Evolutionary conservation across 2,113 vertebrate genomes (phyloP), one percentile per base, ranked within the genome.

Genomic region (Brachypteracias leptosomus): DNA sequence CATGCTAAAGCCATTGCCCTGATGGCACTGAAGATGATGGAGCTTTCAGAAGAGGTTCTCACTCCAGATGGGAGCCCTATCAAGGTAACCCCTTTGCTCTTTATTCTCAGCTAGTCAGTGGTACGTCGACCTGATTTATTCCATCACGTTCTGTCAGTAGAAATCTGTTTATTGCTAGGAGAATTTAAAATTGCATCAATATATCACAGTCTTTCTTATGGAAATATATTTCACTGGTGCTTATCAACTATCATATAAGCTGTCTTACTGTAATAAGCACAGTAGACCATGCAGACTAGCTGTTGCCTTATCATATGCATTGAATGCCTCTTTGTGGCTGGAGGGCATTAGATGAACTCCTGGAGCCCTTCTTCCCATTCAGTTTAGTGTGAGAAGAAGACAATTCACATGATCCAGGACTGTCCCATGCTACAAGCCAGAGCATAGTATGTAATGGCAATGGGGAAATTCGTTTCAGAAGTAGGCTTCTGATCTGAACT

Each of bases 1-100:
- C 99, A 99, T 3, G 99, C 99, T 13, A 99, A 99, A 90, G 99
- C 99, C 61, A 99, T 99, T 52, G 99, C 99, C 29, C 98, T 99
- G 88, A 99, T 99, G 99, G 99, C 99, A 44, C 97, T 99, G 96
- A 99, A 99, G 98, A 99, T 99, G 99, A 99, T 99, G 98, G 99
- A 99, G 74, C 99, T 99, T 66, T 99, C 99, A 13, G 99, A 99
- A 97, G 99, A 99, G 94, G 99, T 99, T 72, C 97, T 99, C 54
- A 99, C 99, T 25, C 99, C 99, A 4, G 99, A 99, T 42, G 99
- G 98, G 77, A 99, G 98, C 91, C 98, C 99, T 47, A 99, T 99
- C 96, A 99, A 99, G 98, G 99, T 99, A 98, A 98, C 3, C 3
- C 6, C 6, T 91, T 35, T 81, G 21, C 13, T 91, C 36, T 88